Evolutionary conservation across 2,888 invertebrate species (phyloP).

Genomic region (Amphimallon solstitiale): DNA sequence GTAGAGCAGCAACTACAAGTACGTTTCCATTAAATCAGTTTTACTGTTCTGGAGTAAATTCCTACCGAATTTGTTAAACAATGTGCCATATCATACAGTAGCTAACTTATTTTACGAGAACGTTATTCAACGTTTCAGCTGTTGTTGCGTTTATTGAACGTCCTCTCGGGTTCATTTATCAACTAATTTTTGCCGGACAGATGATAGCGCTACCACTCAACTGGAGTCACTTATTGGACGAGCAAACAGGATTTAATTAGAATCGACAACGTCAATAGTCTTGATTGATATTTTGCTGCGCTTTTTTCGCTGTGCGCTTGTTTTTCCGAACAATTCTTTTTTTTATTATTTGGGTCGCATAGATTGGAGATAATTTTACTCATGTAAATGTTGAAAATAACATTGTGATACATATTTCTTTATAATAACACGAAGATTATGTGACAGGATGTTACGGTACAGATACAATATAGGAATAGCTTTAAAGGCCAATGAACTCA

Average conservation of each 20-base stretch:
- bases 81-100: background rate
- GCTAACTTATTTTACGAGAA: no score
- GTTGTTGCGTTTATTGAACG: no score
- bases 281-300: constrained; percentile 13
- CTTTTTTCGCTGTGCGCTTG: background rate
- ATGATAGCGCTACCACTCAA: no score
- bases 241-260: constrained; percentile 32
- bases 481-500: no score
- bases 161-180: no score
- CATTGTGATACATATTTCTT: background rate
- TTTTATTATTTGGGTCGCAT: background rate
- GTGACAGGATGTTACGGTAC: no score
- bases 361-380: background rate
- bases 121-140: no score
- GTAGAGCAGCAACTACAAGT: background rate
- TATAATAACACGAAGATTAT: background rate
- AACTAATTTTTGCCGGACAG: no score
- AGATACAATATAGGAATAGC: no score
- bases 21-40: constrained; percentile 20
- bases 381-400: background rate
- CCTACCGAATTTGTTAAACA: background rate
- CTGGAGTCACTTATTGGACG: background rate
- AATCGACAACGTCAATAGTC: constrained; percentile 23
- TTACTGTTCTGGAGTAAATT: background rate
- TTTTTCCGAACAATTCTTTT: background rate